These are phyloP conservation scores for Physocephala rufipes DNA, from an alignment of 2,888 invertebrate species.

Conservation along the genomic window DNA sequence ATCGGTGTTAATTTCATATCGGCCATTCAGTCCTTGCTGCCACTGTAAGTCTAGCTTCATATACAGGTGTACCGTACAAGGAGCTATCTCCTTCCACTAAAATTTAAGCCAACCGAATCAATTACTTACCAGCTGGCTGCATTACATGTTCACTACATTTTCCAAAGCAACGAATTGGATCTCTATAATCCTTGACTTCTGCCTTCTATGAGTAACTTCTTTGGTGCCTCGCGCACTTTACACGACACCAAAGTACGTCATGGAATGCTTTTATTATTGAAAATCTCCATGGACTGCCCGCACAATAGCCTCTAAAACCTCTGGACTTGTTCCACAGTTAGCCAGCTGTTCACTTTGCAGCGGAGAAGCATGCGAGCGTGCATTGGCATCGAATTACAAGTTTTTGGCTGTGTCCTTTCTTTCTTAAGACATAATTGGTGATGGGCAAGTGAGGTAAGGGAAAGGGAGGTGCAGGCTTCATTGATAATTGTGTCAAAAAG, in stretches of 20 bases:
- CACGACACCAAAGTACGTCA: too few relatives aligned
- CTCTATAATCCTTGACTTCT: too few relatives aligned
- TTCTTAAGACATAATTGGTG: not conserved
- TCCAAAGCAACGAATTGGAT: too few relatives aligned
- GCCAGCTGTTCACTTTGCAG: conserved; percentile 15
- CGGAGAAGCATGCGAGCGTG: conserved; percentile 2
- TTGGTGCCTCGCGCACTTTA: too few relatives aligned
- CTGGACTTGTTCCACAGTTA: not conserved
- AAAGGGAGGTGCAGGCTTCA: conserved; percentile 9
- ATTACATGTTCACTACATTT: too few relatives aligned
- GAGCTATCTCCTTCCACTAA: not conserved
- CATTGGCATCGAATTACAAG: conserved; percentile 23
- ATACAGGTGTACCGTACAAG: too few relatives aligned
- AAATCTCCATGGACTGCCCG: too few relatives aligned
- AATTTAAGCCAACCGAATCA: not conserved
- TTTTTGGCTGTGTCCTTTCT: conserved; percentile 12
- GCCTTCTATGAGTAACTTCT: too few relatives aligned
- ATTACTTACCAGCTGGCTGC: not conserved
- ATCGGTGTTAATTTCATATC: too few relatives aligned
- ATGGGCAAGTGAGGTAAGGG: not conserved
- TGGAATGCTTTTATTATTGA: too few relatives aligned
- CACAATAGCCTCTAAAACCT: not conserved
- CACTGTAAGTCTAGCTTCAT: too few relatives aligned
- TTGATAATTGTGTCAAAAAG: not conserved
- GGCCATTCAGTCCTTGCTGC: too few relatives aligned